phyloP scores from a whole-genome alignment of 2,888 invertebrate genomes.

The Mayetiola destructor region DNA sequence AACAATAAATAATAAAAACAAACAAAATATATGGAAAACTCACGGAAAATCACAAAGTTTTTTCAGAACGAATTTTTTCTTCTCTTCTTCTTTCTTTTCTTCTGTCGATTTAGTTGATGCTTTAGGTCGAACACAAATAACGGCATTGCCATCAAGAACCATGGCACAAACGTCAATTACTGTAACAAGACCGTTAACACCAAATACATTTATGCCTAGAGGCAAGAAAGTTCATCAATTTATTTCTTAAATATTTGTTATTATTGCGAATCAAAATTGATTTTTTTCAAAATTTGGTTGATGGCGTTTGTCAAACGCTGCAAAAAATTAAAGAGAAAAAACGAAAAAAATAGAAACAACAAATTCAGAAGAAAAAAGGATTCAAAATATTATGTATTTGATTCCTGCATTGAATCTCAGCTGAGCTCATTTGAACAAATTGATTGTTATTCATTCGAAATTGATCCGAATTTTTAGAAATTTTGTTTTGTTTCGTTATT shows the following conservation, averaged over 20 bases:
- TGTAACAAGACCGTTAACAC: slow-evolving; percentile 31
- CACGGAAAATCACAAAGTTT: background rate
- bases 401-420: no score
- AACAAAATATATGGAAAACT: background rate
- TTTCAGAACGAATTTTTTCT: background rate
- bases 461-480: background rate
- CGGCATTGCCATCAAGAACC: slow-evolving; percentile 33
- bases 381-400: no score
- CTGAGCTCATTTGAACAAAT: no score
- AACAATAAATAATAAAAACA: background rate
- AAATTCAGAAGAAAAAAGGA: no score
- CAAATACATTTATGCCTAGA: slow-evolving; percentile 31
- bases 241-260: background rate
- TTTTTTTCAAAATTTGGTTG: background rate
- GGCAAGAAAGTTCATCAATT: slow-evolving; percentile 19
- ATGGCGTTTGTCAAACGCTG: no score
- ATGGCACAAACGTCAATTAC: slow-evolving; percentile 35
- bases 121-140: slow-evolving; percentile 30
- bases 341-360: background rate
- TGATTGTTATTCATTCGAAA: no score
- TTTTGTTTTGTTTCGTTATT: background rate
- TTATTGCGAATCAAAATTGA: background rate
- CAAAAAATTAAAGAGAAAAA: background rate
- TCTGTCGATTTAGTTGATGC: slow-evolving; percentile 14
- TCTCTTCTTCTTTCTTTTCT: slow-evolving; percentile 4